These are phyloP conservation scores for Hyperoplus immaculatus DNA, from an alignment of 2,797 vertebrate genomes.

Conservation along the genomic window DNA sequence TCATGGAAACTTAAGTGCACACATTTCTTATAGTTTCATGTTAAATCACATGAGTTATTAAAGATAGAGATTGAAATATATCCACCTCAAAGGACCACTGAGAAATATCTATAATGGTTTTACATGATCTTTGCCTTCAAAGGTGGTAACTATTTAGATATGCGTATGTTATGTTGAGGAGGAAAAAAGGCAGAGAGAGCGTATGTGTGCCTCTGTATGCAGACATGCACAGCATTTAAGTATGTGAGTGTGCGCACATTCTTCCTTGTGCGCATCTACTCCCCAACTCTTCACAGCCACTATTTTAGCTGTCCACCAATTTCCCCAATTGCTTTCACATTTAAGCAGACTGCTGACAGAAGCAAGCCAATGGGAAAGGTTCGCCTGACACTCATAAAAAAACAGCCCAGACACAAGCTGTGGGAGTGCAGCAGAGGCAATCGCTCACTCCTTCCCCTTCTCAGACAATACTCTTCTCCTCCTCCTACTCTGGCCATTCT, in stretches of 20 bases:
- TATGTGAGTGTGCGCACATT: constrained; percentile 6
- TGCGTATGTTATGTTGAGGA: constrained; percentile 23
- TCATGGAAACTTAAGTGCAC: constrained; percentile 18
- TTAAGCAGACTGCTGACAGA: constrained; percentile 77
- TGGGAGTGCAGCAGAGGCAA: constrained; percentile 58
- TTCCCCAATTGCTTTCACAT: constrained; percentile 83
- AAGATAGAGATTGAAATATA: constrained; percentile 33
- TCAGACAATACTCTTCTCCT: constrained; percentile 50
- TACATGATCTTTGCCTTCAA: constrained; percentile 39
- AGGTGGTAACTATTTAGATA: constrained; percentile 16
- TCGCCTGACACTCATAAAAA: constrained; percentile 78
- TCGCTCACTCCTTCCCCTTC: constrained; percentile 45
- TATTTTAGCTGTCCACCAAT: constrained; percentile 69
- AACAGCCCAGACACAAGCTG: constrained; percentile 63
- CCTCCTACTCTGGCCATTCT: constrained; percentile 25
- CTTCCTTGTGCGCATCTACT: constrained; percentile 32
- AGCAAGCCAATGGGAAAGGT: constrained; percentile 73
- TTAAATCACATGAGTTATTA: constrained; percentile 19
- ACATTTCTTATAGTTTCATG: constrained; percentile 9
- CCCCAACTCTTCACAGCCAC: constrained; percentile 47
- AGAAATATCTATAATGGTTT: constrained; percentile 21
- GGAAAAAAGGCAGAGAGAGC: not conserved
- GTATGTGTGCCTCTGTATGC: not conserved
- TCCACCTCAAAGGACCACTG: constrained; percentile 20
- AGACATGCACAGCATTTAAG: constrained; percentile 1